phyloP scores from a whole-genome alignment of 2,797 vertebrate species.

The Linurgus olivaceus region DNA sequence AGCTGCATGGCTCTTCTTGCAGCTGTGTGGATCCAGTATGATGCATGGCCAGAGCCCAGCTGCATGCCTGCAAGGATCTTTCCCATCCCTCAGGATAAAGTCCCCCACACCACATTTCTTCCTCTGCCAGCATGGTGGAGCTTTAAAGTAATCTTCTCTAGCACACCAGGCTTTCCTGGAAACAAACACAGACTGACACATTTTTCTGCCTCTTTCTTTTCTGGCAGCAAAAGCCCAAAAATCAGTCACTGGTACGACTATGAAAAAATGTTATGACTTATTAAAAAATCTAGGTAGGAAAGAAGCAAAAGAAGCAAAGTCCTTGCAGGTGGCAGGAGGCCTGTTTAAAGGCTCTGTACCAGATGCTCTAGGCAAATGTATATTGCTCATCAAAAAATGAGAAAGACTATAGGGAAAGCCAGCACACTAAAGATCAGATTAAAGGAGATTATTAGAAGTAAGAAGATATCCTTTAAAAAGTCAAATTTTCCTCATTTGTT shows the following conservation, averaged over 20 bases:
- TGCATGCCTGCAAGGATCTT: background rate
- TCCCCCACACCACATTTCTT: background rate
- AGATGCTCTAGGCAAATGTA: background rate
- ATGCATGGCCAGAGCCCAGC: background rate
- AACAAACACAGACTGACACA: accelerated
- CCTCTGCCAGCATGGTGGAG: background rate
- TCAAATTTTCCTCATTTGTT: background rate
- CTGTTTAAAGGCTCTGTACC: background rate
- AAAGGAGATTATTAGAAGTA: background rate
- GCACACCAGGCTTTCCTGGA: background rate
- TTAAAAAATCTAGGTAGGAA: background rate
- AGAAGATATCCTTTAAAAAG: background rate
- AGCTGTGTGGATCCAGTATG: background rate
- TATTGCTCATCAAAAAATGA: background rate
- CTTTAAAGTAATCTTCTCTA: background rate
- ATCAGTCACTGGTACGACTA: background rate
- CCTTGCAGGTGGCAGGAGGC: background rate
- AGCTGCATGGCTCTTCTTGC: background rate
- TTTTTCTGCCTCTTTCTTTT: background rate
- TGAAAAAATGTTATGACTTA: background rate
- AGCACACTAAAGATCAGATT: background rate
- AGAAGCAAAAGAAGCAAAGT: background rate
- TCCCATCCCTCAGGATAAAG: background rate
- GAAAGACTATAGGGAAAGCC: background rate
- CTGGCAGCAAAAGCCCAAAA: background rate